Conservation (phyloP, 1,140 invertebrate genomes). For the Brachionus plicatilis region DNA sequence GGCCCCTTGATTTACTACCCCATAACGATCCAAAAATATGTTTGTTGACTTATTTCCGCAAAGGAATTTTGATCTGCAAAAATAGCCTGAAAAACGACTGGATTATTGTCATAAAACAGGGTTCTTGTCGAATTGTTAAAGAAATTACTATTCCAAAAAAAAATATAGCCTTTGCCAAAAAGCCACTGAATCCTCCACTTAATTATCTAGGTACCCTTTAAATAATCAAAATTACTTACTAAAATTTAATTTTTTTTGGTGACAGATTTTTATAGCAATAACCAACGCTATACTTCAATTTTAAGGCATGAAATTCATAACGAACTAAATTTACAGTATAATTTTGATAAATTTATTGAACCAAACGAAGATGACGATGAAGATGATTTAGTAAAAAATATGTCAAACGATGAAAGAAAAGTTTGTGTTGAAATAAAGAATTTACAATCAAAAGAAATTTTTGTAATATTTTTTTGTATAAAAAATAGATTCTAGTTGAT, state of each 20-base stretch:
- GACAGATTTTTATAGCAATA: conserved; percentile 17
- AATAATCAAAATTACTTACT: background rate
- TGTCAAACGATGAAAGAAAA: background rate
- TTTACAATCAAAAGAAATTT: background rate
- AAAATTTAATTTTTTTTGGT: background rate
- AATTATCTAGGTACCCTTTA: background rate
- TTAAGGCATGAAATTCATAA: conserved; percentile 13
- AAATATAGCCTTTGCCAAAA: background rate
- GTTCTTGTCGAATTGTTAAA: conserved; percentile 41
- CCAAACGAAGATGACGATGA: background rate
- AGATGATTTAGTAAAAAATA: background rate
- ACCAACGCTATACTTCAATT: conserved; percentile 7
- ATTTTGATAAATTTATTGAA: background rate
- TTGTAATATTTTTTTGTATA: background rate
- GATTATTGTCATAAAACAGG: conserved; percentile 41
- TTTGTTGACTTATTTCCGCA: conserved; percentile 51
- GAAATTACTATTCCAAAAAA: background rate
- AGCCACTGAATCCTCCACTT: background rate
- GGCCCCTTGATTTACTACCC: conserved; percentile 49
- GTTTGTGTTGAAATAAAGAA: background rate
- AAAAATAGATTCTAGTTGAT: background rate
- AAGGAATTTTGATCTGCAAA: conserved; percentile 40
- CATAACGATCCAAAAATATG: conserved; percentile 49
- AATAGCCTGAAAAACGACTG: conserved; percentile 41
- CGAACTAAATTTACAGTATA: conserved; percentile 13